phyloP scores from a whole-genome alignment of 30 jellyfish, hydroid and myxozoan genomes.

The Hydractinia echinata region DNA sequence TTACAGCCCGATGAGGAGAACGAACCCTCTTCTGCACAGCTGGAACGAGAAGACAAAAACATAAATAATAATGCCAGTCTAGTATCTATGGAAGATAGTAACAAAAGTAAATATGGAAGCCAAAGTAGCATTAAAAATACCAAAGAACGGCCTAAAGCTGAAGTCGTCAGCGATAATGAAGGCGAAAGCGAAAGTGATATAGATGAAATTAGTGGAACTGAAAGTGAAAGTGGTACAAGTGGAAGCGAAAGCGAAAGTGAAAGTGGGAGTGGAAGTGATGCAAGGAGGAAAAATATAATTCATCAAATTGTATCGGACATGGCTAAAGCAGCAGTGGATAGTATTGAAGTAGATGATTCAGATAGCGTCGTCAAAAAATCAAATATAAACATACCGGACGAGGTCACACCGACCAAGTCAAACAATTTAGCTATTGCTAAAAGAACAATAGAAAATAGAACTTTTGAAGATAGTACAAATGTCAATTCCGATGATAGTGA shows the following conservation, averaged over 20 bases:
- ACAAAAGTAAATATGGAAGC: too few relatives aligned
- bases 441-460: neutral
- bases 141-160: neutral
- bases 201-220: conserved; percentile 8
- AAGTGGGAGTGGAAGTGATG: conserved; percentile 33
- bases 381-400: conserved; percentile 8
- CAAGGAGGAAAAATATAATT: neutral
- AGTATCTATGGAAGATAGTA: too few relatives aligned
- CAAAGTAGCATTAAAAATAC: too few relatives aligned
- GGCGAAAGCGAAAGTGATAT: conserved; percentile 8
- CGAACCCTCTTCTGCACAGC: neutral
- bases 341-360: conserved; percentile 13
- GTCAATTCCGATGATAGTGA: too few relatives aligned
- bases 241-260: conserved; percentile 64
- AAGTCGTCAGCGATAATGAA: neutral
- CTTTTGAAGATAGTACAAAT: too few relatives aligned
- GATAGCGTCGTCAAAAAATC: conserved; percentile 31
- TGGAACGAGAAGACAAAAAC: too few relatives aligned
- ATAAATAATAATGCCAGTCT: too few relatives aligned
- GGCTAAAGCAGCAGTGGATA: conserved; percentile 61
- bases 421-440: neutral
- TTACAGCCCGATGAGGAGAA: neutral
- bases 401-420: neutral
- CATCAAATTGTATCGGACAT: conserved; percentile 46
- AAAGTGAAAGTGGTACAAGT: neutral